Base-by-base conservation (phyloP, 2,113 vertebrate genomes). In the Vicugna pacos region DNA sequence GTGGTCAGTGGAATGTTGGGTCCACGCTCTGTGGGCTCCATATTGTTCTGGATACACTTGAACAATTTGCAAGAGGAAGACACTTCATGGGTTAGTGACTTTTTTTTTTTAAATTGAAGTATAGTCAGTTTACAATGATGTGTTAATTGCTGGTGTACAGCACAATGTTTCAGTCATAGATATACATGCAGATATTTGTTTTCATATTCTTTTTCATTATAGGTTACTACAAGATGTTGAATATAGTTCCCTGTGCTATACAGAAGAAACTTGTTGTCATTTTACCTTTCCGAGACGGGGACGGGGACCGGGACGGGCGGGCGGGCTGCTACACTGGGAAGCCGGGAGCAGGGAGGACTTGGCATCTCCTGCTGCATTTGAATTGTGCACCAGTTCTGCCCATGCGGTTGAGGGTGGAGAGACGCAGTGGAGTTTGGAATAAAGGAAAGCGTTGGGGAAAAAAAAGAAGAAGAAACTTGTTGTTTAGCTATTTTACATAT, bases 341-440 rank as follows among this genome's bases (percentile, higher is more conserved):
- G 5, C 0, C 17, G 60, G 28, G 22, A 5, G 26, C 2, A 69
- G 56, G 64, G 4, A 56, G 48, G 30, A 35, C 35, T 6, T n/a
- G 72, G 70, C 58, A 24, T 46, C 30, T 64, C 19, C 30, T 54
- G 73, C 76, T 60, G 88, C n/a, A 6, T 89, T 83, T 19, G 82
- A 69, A 15, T 22, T 19, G 64, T 83, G 90, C 69, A 38, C 2
- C 35, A 32, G 0, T 85, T 62, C 30, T 76, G 86, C n/a, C 19
- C 52, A 81, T 56, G 92, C 22, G 60, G 67, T 76, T 64, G 38
- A 60, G 72, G 70, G 58, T 67, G 93, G 60, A 81, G 75, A 76
- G 90, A 84, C 46, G 60, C 94, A 8, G 42, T 28, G 91, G 88
- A 90, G 70, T 81, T 92, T 70, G 95, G 65, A 42, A 72, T 81